These are phyloP conservation scores for Pristiophorus japonicus DNA, from an alignment of 2,113 vertebrate genomes.

Conservation along the genomic window DNA sequence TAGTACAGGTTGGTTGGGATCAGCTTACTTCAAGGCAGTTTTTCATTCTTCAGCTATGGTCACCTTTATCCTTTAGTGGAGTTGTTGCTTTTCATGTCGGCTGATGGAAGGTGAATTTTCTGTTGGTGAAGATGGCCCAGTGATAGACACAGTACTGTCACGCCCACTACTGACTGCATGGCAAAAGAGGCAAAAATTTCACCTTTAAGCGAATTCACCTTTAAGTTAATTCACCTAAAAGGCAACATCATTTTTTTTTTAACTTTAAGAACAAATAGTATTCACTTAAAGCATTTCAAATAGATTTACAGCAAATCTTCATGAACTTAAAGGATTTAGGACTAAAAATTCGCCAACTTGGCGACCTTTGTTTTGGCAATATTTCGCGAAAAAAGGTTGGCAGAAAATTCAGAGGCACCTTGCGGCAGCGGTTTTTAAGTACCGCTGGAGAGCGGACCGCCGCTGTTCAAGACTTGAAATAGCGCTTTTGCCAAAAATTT, in stretches of 20 bases:
- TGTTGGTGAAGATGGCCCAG: constrained; percentile 44
- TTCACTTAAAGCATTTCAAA: background rate
- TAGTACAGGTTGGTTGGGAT: background rate
- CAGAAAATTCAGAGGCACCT: too few relatives aligned
- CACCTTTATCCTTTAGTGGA: constrained; percentile 50
- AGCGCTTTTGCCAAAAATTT: too few relatives aligned
- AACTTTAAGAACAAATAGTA: background rate
- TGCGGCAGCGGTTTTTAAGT: too few relatives aligned
- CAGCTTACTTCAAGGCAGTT: constrained; percentile 3
- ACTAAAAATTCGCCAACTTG: too few relatives aligned
- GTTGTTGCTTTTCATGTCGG: constrained; percentile 5
- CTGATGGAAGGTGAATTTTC: constrained; percentile 40
- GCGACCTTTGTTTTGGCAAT: too few relatives aligned
- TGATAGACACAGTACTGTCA: constrained; percentile 43
- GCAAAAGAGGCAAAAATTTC: constrained; percentile 30
- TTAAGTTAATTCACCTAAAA: constrained; percentile 35
- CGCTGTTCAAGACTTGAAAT: too few relatives aligned
- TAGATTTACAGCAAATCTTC: background rate
- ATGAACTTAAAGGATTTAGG: background rate
- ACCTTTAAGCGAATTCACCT: constrained; percentile 26
- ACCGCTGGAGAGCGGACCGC: too few relatives aligned
- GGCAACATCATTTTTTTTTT: constrained; percentile 13
- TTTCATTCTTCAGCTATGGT: constrained; percentile 42
- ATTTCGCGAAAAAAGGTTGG: too few relatives aligned
- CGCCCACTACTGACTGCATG: constrained; percentile 48